Evolutionary conservation across 1,140 invertebrate genomes (phyloP), one percentile per base, ranked within the genome.

Genomic region (Microplitis demolitor): DNA sequence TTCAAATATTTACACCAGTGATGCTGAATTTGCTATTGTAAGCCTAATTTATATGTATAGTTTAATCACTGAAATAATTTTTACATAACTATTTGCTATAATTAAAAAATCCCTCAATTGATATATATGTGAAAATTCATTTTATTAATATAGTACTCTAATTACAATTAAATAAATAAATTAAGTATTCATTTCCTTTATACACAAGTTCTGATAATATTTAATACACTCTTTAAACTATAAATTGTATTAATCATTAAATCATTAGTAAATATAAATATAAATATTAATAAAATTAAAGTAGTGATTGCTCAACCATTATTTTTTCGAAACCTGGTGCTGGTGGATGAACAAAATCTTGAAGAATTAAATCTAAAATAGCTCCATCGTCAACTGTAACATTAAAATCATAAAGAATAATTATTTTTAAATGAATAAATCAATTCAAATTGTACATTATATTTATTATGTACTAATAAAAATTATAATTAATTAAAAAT

Each of bases 331-430:
- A 99, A 37, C 98, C 98, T 54, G 90, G 87, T 0, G 98, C 97
- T 54, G 95, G 93, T 3, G 91, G 88, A 83, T 96, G 91, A 71
- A 91, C 88, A 85, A 99, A 99, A 79, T 93, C 94, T 73, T 96
- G 93, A 85, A 99, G 91, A 78, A 97, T 94, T 77, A 98, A 92
- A 87, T 99, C 98, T 84, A 99, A 86, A 75, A 99, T 98, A 37
- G 97, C 97, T 80, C 97, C 97, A 85, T 98, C 96, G 82, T 98
- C 97, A 78, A 99, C 97, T 98, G 86, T 61, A 93, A 94, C 3
- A 78, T 81, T 77, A 74, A 77, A 73, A 53, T 71, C 14, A 45
- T 34, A 66, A 66, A 24, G 2, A 24, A 24, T 24, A 24, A 24
- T 67, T 64, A 69, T 72, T 69, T 67, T 56, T 71, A 3, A 37